Percentiles rank a stretch among this genome's conserved stretches.
Evolutionary conservation across 2,113 vertebrate species (phyloP).

Genomic region (Tonatia bakeri): DNA sequence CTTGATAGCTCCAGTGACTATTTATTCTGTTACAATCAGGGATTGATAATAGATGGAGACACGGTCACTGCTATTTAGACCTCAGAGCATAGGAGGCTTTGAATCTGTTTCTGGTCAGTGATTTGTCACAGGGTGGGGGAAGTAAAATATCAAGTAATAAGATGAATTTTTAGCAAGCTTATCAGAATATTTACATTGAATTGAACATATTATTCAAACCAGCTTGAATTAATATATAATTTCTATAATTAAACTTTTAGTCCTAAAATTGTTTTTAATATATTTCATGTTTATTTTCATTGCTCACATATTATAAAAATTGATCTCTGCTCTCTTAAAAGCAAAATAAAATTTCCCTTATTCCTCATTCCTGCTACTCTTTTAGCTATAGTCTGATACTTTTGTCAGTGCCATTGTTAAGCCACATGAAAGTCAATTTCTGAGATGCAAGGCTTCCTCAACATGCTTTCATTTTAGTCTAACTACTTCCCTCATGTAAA

Average conservation of each 20-base stretch:
- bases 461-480: not conserved
- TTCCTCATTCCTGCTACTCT: not conserved
- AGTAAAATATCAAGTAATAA: not conserved
- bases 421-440: not conserved
- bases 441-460: not conserved
- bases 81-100: not conserved
- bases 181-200: not conserved
- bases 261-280: not conserved
- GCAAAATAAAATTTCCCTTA: not conserved
- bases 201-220: not conserved
- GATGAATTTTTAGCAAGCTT: not conserved
- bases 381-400: not conserved
- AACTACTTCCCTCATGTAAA: not conserved
- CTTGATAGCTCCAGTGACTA: constrained; percentile 25
- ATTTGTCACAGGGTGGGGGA: not conserved
- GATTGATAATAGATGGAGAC: constrained; percentile 15
- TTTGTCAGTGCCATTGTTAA: not conserved
- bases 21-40: constrained; percentile 10
- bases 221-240: not conserved
- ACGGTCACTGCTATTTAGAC: not conserved
- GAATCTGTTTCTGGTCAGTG: not conserved
- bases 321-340: not conserved
- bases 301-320: not conserved
- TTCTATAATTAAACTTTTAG: not conserved
- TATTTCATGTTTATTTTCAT: not conserved